Conservation (phyloP, 2,888 invertebrate species). For the Meiosimyza platycephala region DNA sequence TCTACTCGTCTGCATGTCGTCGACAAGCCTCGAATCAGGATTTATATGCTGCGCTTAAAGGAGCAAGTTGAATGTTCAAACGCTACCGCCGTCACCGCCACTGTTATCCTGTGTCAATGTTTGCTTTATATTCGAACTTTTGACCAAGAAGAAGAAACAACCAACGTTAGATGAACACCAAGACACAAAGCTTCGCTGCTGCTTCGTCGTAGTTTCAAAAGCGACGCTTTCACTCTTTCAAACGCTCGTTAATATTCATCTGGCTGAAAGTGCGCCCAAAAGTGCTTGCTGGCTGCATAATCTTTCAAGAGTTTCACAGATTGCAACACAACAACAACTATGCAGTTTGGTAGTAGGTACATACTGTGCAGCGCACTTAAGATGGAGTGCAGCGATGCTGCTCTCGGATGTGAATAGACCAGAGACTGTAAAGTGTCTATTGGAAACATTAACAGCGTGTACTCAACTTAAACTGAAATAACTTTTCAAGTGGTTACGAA, state of each 20-base stretch:
- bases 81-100: not conserved
- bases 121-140: slow-evolving; percentile 56
- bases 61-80: slow-evolving; percentile 23
- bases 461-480: slow-evolving; percentile 39
- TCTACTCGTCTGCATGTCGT: slow-evolving; percentile 16
- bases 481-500: slow-evolving; percentile 40
- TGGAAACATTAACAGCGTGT: slow-evolving; percentile 38
- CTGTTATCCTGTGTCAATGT: slow-evolving; percentile 58
- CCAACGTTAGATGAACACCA: slow-evolving; percentile 12
- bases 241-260: slow-evolving; percentile 35
- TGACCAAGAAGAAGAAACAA: slow-evolving; percentile 26
- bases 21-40: slow-evolving; percentile 25
- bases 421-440: slow-evolving; percentile 23
- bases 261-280: slow-evolving; percentile 19
- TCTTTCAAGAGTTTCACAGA: slow-evolving; percentile 15
- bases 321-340: slow-evolving; percentile 17
- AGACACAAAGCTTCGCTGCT: not conserved
- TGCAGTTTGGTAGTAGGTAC: slow-evolving; percentile 16
- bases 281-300: slow-evolving; percentile 2
- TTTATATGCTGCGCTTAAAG: slow-evolving; percentile 17
- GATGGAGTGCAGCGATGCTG: not conserved
- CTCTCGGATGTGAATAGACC: slow-evolving; percentile 12
- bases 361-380: slow-evolving; percentile 6
- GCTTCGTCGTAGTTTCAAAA: not conserved
- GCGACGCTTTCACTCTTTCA: slow-evolving; percentile 6